Conservation (phyloP, 2,113 vertebrate species). For the Athene noctua region DNA sequence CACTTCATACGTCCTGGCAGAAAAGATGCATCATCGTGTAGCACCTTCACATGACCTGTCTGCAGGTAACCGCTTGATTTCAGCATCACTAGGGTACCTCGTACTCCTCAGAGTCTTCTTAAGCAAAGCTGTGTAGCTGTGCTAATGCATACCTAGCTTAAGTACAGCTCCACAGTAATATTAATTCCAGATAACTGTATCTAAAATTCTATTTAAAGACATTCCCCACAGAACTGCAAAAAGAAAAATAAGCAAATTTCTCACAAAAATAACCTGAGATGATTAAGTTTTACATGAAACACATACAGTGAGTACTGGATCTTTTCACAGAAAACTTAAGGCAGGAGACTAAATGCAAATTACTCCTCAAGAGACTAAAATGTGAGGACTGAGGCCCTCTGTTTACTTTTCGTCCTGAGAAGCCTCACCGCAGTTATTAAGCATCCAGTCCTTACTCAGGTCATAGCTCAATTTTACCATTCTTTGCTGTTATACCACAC, state of each 20-base stretch:
- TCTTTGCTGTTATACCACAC: neutral
- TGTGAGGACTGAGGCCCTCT: neutral
- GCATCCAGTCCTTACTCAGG: neutral
- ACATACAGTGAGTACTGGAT: fast-evolving
- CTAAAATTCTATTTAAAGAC: neutral
- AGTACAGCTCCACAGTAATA: neutral
- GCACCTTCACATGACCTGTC: neutral
- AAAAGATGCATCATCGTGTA: neutral
- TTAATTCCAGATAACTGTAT: neutral
- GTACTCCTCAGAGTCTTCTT: neutral
- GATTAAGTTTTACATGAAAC: neutral
- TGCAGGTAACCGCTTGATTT: neutral
- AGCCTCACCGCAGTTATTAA: neutral
- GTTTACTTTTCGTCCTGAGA: neutral
- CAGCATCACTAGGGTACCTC: neutral
- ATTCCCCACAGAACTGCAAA: neutral
- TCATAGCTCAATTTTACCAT: neutral
- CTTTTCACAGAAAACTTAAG: neutral
- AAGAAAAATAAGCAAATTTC: neutral
- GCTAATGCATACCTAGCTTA: neutral
- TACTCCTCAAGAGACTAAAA: neutral
- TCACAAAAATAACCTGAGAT: neutral
- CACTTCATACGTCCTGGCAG: neutral
- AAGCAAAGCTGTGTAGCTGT: neutral
- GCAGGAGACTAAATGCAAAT: neutral